These are phyloP conservation scores for Hippocampus guttulatus DNA, from an alignment of 2,113 vertebrate species.

Conservation along the genomic window DNA sequence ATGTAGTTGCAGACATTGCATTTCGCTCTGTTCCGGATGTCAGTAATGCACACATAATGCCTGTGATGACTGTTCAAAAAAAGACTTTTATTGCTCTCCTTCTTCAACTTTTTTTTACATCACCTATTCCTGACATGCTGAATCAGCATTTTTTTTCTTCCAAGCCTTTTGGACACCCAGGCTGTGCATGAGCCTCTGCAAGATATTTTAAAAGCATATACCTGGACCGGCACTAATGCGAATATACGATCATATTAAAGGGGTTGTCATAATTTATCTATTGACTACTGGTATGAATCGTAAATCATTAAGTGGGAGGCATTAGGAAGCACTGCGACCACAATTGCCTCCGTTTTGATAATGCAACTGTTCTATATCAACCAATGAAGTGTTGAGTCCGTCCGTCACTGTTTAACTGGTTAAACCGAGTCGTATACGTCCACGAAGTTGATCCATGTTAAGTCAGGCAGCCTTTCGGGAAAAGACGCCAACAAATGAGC, in stretches of 20 bases:
- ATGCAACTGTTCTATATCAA: background rate
- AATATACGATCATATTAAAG: background rate
- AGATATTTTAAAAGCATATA: background rate
- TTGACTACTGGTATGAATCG: background rate
- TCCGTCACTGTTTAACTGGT: background rate
- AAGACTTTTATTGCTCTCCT: too few relatives aligned
- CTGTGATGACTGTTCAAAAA: slow-evolving; percentile 57
- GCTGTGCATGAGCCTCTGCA: slow-evolving; percentile 16
- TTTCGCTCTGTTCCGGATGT: slow-evolving; percentile 47
- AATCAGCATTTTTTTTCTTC: slow-evolving; percentile 12
- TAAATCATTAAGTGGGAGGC: slow-evolving; percentile 6
- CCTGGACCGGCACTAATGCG: background rate
- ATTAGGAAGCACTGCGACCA: background rate
- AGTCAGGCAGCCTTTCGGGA: slow-evolving; percentile 29
- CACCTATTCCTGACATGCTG: slow-evolving; percentile 15
- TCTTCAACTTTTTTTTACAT: background rate
- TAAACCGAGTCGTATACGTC: background rate
- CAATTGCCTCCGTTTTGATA: background rate
- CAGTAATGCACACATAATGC: slow-evolving; percentile 50
- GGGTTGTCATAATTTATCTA: background rate
- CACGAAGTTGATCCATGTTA: slow-evolving; percentile 8
- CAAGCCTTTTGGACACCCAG: slow-evolving; percentile 22
- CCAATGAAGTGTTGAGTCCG: background rate
- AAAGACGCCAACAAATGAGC: slow-evolving; percentile 18
- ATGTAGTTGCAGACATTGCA: slow-evolving; percentile 14